These are phyloP conservation scores for Drosophila aff. DNA, from an alignment of 1,140 invertebrate species.

Conservation along the genomic window DNA sequence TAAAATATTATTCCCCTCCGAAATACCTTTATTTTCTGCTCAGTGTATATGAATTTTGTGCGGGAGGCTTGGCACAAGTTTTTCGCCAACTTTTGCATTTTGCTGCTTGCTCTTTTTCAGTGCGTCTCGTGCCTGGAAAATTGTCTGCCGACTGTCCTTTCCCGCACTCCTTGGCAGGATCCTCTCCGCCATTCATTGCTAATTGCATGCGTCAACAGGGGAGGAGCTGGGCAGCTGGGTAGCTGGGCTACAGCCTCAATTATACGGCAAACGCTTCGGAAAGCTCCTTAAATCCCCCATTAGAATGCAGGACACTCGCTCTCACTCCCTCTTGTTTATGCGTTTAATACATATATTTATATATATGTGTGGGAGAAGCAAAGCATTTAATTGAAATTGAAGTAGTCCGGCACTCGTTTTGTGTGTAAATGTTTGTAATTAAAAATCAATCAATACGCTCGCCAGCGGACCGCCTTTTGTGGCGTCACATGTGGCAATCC, in stretches of 20 bases:
- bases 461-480: slow-evolving; percentile 55
- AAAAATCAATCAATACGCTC: slow-evolving; percentile 82
- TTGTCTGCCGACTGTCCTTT: slow-evolving; percentile 9
- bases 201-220: slow-evolving; percentile 68
- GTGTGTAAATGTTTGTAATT: slow-evolving; percentile 79
- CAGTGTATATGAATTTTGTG: slow-evolving; percentile 1
- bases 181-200: slow-evolving; percentile 50
- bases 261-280: slow-evolving; percentile 34
- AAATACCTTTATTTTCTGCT: neutral
- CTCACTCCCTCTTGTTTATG: slow-evolving; percentile 64
- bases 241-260: neutral
- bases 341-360: slow-evolving; percentile 62
- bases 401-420: slow-evolving; percentile 54
- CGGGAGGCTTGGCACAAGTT: slow-evolving; percentile 12
- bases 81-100: slow-evolving; percentile 51
- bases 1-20: neutral
- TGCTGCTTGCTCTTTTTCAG: slow-evolving; percentile 26
- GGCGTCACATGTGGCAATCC: slow-evolving; percentile 70
- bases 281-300: slow-evolving; percentile 42
- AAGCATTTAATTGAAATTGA: slow-evolving; percentile 79
- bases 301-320: slow-evolving; percentile 47
- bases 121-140: slow-evolving; percentile 17
- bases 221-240: neutral
- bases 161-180: neutral
- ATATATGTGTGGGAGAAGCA: neutral